These are phyloP conservation scores for Gobio gobio DNA, from an alignment of 2,113 vertebrate genomes.

Conservation along the genomic window DNA sequence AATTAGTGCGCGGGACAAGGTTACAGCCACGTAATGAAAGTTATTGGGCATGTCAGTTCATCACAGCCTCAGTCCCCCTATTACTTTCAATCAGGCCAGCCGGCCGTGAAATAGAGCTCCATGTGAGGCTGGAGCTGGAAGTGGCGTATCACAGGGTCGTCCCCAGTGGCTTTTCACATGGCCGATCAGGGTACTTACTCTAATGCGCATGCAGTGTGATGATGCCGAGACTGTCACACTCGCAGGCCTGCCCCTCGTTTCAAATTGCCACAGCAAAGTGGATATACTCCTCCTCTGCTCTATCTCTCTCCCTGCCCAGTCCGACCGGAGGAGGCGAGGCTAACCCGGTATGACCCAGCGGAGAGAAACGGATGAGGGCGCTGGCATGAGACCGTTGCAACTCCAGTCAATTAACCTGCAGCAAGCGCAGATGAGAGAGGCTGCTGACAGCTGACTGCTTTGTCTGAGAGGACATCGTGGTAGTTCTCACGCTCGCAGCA, in stretches of 20 bases:
- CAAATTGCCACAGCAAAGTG: slow-evolving; percentile 29
- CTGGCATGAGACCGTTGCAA: slow-evolving; percentile 34
- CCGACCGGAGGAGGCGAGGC: neutral
- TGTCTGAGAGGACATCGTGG: slow-evolving; percentile 43
- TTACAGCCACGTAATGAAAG: slow-evolving; percentile 77
- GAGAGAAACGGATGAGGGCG: slow-evolving; percentile 40
- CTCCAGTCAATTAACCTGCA: slow-evolving; percentile 55
- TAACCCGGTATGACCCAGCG: neutral
- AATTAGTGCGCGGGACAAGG: slow-evolving; percentile 73
- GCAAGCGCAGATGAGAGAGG: slow-evolving; percentile 37
- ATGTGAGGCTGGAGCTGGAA: slow-evolving; percentile 66
- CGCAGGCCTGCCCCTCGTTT: slow-evolving; percentile 17
- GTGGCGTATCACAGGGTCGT: slow-evolving; percentile 31
- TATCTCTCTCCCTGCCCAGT: neutral
- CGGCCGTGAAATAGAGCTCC: slow-evolving; percentile 77
- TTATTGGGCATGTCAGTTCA: slow-evolving; percentile 77
- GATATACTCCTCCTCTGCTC: slow-evolving; percentile 1
- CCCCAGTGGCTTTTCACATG: slow-evolving; percentile 69
- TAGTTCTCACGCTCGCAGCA: slow-evolving; percentile 1
- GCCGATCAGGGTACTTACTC: slow-evolving; percentile 74
- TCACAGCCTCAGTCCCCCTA: slow-evolving; percentile 67
- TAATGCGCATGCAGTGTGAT: slow-evolving; percentile 63
- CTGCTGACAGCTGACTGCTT: slow-evolving; percentile 34
- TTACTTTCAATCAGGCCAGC: slow-evolving; percentile 75
- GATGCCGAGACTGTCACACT: slow-evolving; percentile 38